Evolutionary conservation across 1,140 invertebrate species (phyloP), one percentile per base, ranked within the genome.

Genomic region (Holcopasites calliopsidis): DNA sequence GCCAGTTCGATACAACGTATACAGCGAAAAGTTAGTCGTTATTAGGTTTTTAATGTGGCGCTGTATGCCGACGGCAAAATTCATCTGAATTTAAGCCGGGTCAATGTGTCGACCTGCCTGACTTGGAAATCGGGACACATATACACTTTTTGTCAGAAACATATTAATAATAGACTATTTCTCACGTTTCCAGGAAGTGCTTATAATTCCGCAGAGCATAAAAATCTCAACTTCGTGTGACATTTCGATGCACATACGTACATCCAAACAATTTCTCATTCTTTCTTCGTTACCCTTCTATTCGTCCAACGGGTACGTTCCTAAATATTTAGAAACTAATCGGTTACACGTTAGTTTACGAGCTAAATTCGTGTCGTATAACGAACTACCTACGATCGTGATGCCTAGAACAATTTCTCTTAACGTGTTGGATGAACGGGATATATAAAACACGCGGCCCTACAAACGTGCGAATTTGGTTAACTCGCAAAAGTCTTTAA

Each of bases 251-350:
- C 50, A 55, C 35, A 3, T 55, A n/a, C n/a, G 5, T n/a, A 58
- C 28, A 31, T n/a, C 42, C 11, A 11, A 52, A 60, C 38, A 7
- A 23, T 49, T 21, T 21, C 28, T 26, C 21, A 49, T 50, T 26
- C 54, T 31, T 50, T 31, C 69, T 62, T 62, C 42, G 35, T 42
- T 52, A 38, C 44, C 23, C 50, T 47, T 18, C 44, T 18, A 44
- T 18, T 84, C 71, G 77, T 84, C 83, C 62, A 83, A 83, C 16
- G 72, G 47, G 54, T 83, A 84, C 60, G 69, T 71, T 44, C 40
- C 40, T 83, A 83, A 77, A 77, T 66, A 16, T 62, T 76, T 55
- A 75, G 73, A 50, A 47, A 64, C 58, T 69, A 80, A 70, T 58
- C 65, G 77, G n/a, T 80, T 79, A 82, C 65, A 79, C 23, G 62